Evolutionary conservation across 2,113 vertebrate genomes (phyloP), one percentile per base, ranked within the genome.

Genomic region (Oryzias celebensis): DNA sequence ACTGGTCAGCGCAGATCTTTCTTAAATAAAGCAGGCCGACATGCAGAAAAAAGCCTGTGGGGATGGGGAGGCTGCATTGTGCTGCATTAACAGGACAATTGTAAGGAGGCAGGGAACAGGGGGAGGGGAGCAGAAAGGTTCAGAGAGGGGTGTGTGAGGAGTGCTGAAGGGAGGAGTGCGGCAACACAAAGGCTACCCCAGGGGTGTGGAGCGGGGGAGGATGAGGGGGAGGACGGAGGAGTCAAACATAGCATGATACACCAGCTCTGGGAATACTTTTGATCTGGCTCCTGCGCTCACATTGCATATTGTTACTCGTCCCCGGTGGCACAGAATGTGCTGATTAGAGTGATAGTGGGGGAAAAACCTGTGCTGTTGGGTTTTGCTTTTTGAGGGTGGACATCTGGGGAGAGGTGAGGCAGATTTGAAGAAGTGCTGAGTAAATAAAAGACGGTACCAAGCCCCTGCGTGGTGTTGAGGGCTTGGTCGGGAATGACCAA

Each of bases 171-270:
- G 51, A 61, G 80, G 48, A 24, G 58, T 31, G 68, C 41, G 10
- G 51, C 75, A 73, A 78, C 81, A 90, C 89, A 88, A 90, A 87
- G 85, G 81, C 86, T 73, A 82, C 89, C 90, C 87, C 44, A 69
- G 86, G 36, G 82, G 88, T 84, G 84, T 87, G 77, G 73, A 78
- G 74, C 71, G 80, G 52, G 80, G 78, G n/a, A 65, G 49, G 63
- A 80, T 48, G 77, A 65, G 65, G 53, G 46, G 41, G 78, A 75
- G 75, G 83, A 81, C 58, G 7, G 68, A 84, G 68, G 71, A 84
- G 82, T 83, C 71, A 73, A 68, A 83, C 75, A 73, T 81, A 61
- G 80, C 70, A 52, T 45, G 77, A 82, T 86, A 83, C 62, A 42
- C 61, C 56, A 71, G 78, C 80, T 70, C 57, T 61, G 83, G 78